Conservation (phyloP, 2,113 vertebrate genomes). For the Callithrix jacchus region DNA sequence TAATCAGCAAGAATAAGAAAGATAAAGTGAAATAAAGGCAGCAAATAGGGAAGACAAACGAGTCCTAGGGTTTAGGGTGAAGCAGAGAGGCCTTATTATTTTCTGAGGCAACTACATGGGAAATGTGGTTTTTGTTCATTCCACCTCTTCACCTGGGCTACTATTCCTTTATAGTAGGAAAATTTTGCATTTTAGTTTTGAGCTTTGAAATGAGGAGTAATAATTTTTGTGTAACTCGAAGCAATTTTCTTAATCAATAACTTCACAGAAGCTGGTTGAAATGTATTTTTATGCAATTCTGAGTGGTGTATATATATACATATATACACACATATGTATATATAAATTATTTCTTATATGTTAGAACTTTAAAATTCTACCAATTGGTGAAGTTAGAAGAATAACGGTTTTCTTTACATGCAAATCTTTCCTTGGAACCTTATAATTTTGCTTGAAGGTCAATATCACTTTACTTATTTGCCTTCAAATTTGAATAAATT, state of each 20-base stretch:
- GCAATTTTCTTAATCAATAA: neutral
- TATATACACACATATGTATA: too few species aligned
- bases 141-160: neutral
- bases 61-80: neutral
- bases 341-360: neutral
- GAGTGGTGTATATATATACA: neutral
- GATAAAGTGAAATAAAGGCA: neutral
- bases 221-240: neutral
- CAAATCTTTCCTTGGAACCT: neutral
- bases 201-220: neutral
- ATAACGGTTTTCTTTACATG: neutral
- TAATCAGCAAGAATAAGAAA: neutral
- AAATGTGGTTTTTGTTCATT: neutral
- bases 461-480: neutral
- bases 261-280: neutral
- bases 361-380: neutral
- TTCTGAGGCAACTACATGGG: neutral
- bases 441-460: neutral
- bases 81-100: neutral
- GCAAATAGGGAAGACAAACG: neutral
- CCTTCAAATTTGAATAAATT: neutral
- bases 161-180: neutral
- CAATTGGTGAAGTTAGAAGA: neutral
- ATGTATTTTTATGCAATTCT: neutral
- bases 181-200: neutral